These are phyloP conservation scores for Lethrus apterus DNA, from an alignment of 1,140 invertebrate species.

Conservation along the genomic window DNA sequence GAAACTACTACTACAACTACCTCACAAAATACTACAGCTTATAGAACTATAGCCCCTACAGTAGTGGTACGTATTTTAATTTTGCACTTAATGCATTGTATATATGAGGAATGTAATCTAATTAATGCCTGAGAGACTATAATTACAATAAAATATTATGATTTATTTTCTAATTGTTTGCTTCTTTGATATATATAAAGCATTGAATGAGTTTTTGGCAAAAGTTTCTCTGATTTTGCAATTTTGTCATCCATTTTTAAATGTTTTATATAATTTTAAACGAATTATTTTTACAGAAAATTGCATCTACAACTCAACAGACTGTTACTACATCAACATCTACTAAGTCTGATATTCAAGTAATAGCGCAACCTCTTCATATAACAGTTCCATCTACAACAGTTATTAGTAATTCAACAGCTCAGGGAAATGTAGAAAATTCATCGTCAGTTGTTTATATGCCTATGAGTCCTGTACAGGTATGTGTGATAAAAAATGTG, in stretches of 20 bases:
- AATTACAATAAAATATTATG: too few species aligned
- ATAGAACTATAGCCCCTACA: background rate
- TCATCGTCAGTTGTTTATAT: constrained; percentile 11
- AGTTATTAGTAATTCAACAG: background rate
- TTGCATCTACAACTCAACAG: background rate
- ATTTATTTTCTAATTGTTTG: too few species aligned
- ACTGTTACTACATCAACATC: background rate
- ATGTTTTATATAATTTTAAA: too few species aligned
- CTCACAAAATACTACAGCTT: background rate
- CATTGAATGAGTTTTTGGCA: too few species aligned
- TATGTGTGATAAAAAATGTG: background rate
- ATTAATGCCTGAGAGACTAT: too few species aligned
- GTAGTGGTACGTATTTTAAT: constrained; percentile 3
- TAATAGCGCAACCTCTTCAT: constrained; percentile 8
- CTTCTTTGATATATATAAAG: too few species aligned
- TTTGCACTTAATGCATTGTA: background rate
- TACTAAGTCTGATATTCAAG: constrained; percentile 1
- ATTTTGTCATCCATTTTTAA: too few species aligned
- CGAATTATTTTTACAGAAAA: background rate
- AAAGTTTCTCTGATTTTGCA: too few species aligned
- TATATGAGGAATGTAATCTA: background rate
- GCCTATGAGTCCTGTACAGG: constrained; percentile 22
- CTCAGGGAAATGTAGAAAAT: constrained; percentile 11
- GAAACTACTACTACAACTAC: background rate
- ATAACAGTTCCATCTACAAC: background rate